Conservation (phyloP, 1,140 invertebrate genomes). For the Phthorimaea operculella region DNA sequence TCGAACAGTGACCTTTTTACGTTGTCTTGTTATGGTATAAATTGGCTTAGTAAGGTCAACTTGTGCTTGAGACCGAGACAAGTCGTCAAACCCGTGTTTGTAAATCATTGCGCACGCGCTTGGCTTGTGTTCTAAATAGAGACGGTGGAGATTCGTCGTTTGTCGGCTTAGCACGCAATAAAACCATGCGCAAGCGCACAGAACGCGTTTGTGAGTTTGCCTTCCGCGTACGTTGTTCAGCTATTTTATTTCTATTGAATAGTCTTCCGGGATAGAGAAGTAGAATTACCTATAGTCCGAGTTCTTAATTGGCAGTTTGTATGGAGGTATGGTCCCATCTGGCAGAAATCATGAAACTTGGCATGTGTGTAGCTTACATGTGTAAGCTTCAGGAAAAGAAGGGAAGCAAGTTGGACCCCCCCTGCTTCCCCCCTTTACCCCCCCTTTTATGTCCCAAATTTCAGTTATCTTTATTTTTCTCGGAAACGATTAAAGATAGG, state of each 20-base stretch:
- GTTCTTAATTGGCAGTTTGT: too few species aligned
- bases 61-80: constrained; percentile 11
- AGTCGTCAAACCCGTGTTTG: constrained; percentile 4
- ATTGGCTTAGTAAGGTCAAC: constrained; percentile 36
- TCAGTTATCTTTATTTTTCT: too few species aligned
- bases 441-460: too few species aligned
- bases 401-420: too few species aligned
- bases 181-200: constrained; percentile 21
- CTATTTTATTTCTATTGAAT: constrained; percentile 3
- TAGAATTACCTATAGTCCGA: constrained; percentile 17
- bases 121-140: constrained; percentile 23
- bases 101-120: constrained; percentile 17
- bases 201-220: constrained; percentile 9
- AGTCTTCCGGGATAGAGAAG: constrained; percentile 30
- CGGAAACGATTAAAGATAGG: too few species aligned
- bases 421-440: too few species aligned
- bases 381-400: too few species aligned
- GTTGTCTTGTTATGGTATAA: constrained; percentile 34
- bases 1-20: constrained; percentile 30
- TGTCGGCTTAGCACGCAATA: constrained; percentile 11
- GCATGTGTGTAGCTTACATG: too few species aligned
- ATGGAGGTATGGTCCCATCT: too few species aligned
- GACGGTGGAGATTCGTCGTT: neutral
- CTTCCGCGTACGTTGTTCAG: constrained; percentile 34
- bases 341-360: too few species aligned